Percentiles rank a stretch among this genome's conserved stretches.
These are phyloP conservation scores for Lepidostoma basale DNA, from an alignment of 1,140 invertebrate genomes.

Conservation along the genomic window DNA sequence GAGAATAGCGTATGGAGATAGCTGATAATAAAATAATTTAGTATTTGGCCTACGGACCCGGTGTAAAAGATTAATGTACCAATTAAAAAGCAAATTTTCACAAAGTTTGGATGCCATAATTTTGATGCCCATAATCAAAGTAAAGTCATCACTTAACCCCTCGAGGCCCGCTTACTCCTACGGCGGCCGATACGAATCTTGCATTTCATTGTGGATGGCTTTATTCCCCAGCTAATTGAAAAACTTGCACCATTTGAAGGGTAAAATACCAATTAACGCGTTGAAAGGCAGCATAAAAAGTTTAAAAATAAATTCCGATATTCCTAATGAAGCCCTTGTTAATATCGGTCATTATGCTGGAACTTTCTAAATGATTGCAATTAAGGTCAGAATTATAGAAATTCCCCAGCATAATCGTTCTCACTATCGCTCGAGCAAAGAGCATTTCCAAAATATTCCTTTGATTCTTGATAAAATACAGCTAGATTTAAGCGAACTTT, in stretches of 20 bases:
- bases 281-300: not conserved
- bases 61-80: not conserved
- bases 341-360: constrained; percentile 2
- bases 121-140: not conserved
- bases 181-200: not conserved
- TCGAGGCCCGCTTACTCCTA: not conserved
- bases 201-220: constrained; percentile 10
- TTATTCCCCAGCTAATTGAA: constrained; percentile 13
- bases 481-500: no score
- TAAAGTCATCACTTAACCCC: not conserved
- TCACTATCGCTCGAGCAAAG: no score
- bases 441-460: no score
- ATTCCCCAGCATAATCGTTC: not conserved
- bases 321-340: constrained; percentile 9
- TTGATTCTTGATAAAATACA: no score
- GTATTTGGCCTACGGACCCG: no score
- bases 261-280: constrained; percentile 4
- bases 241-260: constrained; percentile 22
- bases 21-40: no score
- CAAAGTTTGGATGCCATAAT: not conserved
- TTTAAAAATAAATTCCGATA: constrained; percentile 13
- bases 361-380: constrained; percentile 13
- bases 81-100: not conserved
- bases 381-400: not conserved
- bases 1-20: no score